Conservation (phyloP, 2,113 vertebrate species). For the Lophius piscatorius region DNA sequence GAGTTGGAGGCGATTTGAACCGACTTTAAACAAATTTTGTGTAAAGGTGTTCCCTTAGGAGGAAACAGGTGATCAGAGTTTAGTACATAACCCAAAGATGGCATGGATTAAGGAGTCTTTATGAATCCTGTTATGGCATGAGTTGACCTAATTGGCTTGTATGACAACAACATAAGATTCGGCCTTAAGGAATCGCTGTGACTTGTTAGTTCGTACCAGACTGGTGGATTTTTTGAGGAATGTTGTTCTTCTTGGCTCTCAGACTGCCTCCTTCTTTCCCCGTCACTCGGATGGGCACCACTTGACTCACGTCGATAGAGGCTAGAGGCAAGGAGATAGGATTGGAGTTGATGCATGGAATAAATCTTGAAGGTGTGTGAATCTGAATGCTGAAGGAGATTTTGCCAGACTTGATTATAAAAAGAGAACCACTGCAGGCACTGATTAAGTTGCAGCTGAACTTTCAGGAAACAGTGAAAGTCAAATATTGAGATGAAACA, state of each 20-base stretch:
- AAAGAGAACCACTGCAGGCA: background rate
- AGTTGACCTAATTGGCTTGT: too few species aligned
- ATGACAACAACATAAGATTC: too few species aligned
- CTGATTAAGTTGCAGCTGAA: background rate
- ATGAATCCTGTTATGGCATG: too few species aligned
- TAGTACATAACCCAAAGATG: too few species aligned
- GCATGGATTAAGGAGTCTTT: too few species aligned
- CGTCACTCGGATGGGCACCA: slow-evolving; percentile 76
- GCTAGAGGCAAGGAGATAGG: slow-evolving; percentile 65
- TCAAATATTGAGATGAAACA: too few species aligned
- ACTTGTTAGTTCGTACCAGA: slow-evolving; percentile 51
- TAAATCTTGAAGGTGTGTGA: background rate
- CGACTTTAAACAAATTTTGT: too few species aligned
- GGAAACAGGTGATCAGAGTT: too few species aligned
- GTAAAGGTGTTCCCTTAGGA: too few species aligned
- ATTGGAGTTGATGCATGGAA: background rate
- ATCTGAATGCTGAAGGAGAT: background rate
- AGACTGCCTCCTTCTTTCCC: slow-evolving; percentile 82
- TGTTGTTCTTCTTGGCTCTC: slow-evolving; percentile 68
- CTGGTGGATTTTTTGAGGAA: slow-evolving; percentile 50
- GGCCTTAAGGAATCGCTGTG: too few species aligned
- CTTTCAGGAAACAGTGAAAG: too few species aligned
- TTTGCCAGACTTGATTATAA: background rate
- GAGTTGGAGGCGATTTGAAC: too few species aligned
- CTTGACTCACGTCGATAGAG: slow-evolving; percentile 84